These are phyloP conservation scores for Drosophila burlai DNA, from an alignment of 1,140 invertebrate genomes.

Conservation along the genomic window DNA sequence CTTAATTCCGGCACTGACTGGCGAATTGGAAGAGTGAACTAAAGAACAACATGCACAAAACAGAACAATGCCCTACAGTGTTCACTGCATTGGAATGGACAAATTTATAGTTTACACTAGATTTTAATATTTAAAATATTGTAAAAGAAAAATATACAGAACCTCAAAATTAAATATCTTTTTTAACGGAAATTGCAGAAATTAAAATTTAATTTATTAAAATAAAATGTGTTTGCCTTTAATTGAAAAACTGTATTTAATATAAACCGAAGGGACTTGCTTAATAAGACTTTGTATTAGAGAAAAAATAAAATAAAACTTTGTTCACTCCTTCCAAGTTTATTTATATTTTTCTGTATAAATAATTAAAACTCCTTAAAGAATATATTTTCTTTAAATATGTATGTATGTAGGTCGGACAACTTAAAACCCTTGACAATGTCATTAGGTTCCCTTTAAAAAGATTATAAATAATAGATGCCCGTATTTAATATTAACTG, in stretches of 20 bases:
- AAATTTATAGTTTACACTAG: slow-evolving; percentile 14
- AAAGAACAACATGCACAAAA: not conserved
- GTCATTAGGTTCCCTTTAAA: too few relatives aligned
- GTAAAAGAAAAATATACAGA: not conserved
- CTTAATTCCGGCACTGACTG: not conserved
- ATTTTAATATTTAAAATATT: slow-evolving; percentile 24
- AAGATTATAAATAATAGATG: too few relatives aligned
- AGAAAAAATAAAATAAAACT: not conserved
- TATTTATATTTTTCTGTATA: not conserved
- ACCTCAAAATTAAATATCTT: not conserved
- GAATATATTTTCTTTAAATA: too few relatives aligned
- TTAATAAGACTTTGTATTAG: not conserved
- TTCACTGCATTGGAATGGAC: not conserved
- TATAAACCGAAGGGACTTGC: too few relatives aligned
- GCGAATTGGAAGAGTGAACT: slow-evolving; percentile 13
- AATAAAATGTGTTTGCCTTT: not conserved
- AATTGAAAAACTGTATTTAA: not conserved
- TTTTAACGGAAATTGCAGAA: not conserved
- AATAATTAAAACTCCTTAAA: not conserved
- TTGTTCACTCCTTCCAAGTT: not conserved
- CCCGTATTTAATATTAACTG: too few relatives aligned
- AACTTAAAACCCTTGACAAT: too few relatives aligned
- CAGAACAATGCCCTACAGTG: slow-evolving; percentile 8
- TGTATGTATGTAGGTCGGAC: too few relatives aligned
- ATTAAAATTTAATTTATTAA: not conserved